Base-by-base conservation (phyloP, 2,113 vertebrate genomes). In the Taurulus bubalis region DNA sequence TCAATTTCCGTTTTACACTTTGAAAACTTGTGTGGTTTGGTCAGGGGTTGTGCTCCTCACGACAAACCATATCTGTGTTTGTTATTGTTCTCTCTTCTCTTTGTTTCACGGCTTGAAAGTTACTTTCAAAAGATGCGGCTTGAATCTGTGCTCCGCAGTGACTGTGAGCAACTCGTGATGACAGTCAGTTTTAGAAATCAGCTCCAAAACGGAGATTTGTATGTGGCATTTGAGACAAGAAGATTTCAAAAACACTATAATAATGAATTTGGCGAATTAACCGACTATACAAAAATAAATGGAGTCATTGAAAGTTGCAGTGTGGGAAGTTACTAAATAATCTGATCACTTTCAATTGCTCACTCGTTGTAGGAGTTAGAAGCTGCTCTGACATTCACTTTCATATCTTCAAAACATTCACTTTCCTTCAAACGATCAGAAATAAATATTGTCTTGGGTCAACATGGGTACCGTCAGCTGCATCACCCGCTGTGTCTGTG, bases 401-500 rank as follows among this genome's bases (percentile, higher is more conserved):
- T 10, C 63, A 45, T 30, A 22, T 67, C 72, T 26, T 40, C 32
- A n/a, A n/a, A n/a, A n/a, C n/a, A n/a, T n/a, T 60, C 47, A 34
- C 42, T 45, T 78, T 30, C 49, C 64, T 22, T 75, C 45, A 26
- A 65, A 40, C 16, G 63, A 24, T 55, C 49, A 36, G 42, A 55
- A 34, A 79, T n/a, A 51, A 75, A 0, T 72, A 79, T 88, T 71
- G 55, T 80, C 74, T 55, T 34, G 40, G 40, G 45, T 3, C 14
- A 10, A 85, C 82, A 81, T 58, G 86, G 84, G 87, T 84, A 49
- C 32, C 9, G n/a, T 82, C 67, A 65, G 67, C 63, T 8, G 4
- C 76, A 68, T 80, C 76, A 16, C 58, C 73, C 51, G 26, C 91
- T 86, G 77, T 89, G 82, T 66, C 70, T 77, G 32, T 90, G 87